These are phyloP conservation scores for Schrankia costaestrigalis DNA, from an alignment of 2,888 invertebrate species.

Conservation along the genomic window DNA sequence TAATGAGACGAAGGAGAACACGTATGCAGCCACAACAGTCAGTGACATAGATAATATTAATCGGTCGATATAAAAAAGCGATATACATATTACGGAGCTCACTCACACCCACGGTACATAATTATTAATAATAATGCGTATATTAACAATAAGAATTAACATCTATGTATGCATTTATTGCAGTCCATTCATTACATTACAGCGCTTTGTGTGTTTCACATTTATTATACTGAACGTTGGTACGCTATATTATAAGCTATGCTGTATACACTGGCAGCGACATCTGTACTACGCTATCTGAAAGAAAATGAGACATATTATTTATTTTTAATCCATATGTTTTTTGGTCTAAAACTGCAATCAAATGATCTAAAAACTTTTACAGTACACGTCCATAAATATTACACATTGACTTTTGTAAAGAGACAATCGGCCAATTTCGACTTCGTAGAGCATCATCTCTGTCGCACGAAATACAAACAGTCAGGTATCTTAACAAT, in stretches of 20 bases:
- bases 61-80: conserved; percentile 50
- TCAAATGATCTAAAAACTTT: no score
- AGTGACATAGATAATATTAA: conserved; percentile 33
- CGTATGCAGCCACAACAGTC: conserved; percentile 35
- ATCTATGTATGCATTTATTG: conserved; percentile 62
- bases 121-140: conserved; percentile 51
- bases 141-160: conserved; percentile 63
- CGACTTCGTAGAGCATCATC: no score
- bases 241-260: conserved; percentile 62
- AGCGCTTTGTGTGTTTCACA: conserved; percentile 49
- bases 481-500: no score
- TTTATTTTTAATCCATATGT: background rate
- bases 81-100: conserved; percentile 54
- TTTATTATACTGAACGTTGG: conserved; percentile 44
- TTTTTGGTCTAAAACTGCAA: no score
- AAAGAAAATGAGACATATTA: conserved; percentile 25
- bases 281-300: conserved; percentile 56
- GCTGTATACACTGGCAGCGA: conserved; percentile 62
- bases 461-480: no score
- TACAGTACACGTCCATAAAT: no score
- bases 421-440: no score
- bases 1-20: conserved; percentile 13
- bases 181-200: conserved; percentile 60
- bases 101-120: conserved; percentile 66
- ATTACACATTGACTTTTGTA: no score